Conservation (phyloP, 2,888 invertebrate genomes). For the Therioaphis trifolii region DNA sequence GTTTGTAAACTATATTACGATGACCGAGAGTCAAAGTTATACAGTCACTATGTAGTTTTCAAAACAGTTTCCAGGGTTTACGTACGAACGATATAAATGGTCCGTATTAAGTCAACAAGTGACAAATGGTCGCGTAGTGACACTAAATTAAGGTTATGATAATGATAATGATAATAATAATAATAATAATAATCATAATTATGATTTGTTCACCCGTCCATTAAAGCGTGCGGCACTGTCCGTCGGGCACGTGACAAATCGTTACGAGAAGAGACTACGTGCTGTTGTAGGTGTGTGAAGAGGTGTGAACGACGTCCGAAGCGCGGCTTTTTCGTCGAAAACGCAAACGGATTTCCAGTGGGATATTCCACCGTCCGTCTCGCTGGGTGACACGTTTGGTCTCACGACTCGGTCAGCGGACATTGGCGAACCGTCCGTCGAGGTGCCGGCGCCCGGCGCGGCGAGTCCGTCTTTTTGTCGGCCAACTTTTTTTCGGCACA, state of each 20-base stretch:
- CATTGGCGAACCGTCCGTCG: too few species aligned
- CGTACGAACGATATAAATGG: not conserved
- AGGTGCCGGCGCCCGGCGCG: too few species aligned
- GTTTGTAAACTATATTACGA: not conserved
- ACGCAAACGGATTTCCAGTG: too few species aligned
- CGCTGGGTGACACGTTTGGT: too few species aligned
- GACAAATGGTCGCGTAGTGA: slow-evolving; percentile 9
- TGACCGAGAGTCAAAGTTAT: not conserved
- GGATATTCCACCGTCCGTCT: too few species aligned
- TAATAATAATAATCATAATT: not conserved
- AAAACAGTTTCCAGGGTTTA: not conserved
- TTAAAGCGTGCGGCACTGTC: not conserved
- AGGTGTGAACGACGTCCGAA: too few species aligned
- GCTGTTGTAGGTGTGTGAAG: too few species aligned
- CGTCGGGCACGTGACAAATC: not conserved
- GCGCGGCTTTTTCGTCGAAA: too few species aligned
- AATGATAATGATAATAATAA: not conserved
- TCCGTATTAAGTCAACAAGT: slow-evolving; percentile 3
- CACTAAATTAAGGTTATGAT: slow-evolving; percentile 19
- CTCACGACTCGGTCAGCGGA: too few species aligned
- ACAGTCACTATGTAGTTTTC: not conserved
- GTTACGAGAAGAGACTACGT: not conserved
- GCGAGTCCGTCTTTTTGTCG: too few species aligned
- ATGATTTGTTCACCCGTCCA: not conserved
- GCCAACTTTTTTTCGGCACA: too few species aligned